Conservation (phyloP, 2,113 vertebrate genomes). For the Alethe diademata region DNA sequence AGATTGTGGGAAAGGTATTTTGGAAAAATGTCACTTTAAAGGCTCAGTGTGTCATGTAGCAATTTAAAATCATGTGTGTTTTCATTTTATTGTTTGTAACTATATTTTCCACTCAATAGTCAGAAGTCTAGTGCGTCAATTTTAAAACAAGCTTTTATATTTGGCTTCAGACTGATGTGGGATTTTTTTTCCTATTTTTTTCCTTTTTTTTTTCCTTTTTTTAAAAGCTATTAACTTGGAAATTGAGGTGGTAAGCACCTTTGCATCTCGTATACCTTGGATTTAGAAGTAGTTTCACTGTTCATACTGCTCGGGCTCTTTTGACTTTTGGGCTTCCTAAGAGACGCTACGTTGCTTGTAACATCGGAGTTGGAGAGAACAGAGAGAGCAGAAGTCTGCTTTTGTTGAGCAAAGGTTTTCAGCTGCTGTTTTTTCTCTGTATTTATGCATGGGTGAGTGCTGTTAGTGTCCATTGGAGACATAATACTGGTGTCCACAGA, state of each 20-base stretch:
- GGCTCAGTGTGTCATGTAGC: background rate
- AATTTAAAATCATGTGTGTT: background rate
- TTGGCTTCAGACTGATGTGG: background rate
- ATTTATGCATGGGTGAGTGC: background rate
- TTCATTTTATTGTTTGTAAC: background rate
- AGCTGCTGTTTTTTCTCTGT: background rate
- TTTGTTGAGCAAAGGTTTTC: background rate
- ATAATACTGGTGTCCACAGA: background rate
- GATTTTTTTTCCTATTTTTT: background rate
- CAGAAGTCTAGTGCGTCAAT: background rate
- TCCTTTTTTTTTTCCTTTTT: accelerated
- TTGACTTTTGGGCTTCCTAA: background rate
- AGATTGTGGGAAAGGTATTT: background rate
- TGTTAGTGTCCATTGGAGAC: background rate
- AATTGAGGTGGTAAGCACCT: background rate
- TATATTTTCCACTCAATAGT: background rate
- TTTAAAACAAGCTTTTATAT: background rate
- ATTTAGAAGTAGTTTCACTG: background rate
- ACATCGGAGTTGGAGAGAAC: background rate
- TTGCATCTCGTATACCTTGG: background rate
- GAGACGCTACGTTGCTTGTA: background rate
- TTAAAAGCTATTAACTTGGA: background rate
- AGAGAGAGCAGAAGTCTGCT: background rate
- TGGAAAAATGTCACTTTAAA: background rate
- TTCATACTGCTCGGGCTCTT: background rate